These are phyloP conservation scores for Cryptotermes secundus DNA, from an alignment of 1,140 invertebrate genomes.

Conservation along the genomic window DNA sequence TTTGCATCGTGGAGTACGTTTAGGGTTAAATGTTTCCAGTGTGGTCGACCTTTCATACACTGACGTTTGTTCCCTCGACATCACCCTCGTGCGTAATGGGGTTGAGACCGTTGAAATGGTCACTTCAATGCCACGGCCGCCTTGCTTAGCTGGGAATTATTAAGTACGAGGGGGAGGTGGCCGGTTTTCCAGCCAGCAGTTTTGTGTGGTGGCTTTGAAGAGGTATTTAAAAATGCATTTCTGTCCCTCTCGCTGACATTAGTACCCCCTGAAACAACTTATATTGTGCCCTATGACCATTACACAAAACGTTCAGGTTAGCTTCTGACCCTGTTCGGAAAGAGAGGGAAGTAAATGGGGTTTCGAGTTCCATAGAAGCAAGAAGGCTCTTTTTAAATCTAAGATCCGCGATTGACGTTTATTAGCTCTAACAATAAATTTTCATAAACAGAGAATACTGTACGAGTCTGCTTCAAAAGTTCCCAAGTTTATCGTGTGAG, in stretches of 20 bases:
- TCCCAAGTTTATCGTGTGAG: accelerated
- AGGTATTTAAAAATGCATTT: not conserved
- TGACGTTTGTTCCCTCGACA: not conserved
- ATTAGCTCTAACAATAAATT: not conserved
- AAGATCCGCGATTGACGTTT: not conserved
- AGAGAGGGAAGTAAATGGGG: not conserved
- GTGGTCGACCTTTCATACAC: slow-evolving; percentile 1
- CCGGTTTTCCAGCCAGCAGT: not conserved
- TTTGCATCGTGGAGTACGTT: too few relatives aligned
- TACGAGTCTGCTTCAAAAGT: not conserved
- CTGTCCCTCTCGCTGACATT: not conserved
- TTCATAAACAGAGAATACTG: not conserved
- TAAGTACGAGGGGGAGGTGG: not conserved
- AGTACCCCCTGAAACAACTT: not conserved
- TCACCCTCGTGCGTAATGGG: too few relatives aligned
- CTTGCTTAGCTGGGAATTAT: not conserved
- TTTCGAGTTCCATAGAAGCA: not conserved
- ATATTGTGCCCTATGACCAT: not conserved
- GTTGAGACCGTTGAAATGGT: not conserved
- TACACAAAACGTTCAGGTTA: not conserved
- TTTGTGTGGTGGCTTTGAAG: not conserved
- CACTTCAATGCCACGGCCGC: not conserved
- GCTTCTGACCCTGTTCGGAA: not conserved
- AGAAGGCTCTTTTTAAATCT: not conserved
- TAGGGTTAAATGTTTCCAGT: not conserved